Evolutionary conservation across 2,797 vertebrate genomes (phyloP).

Genomic region (Champsocephalus esox): DNA sequence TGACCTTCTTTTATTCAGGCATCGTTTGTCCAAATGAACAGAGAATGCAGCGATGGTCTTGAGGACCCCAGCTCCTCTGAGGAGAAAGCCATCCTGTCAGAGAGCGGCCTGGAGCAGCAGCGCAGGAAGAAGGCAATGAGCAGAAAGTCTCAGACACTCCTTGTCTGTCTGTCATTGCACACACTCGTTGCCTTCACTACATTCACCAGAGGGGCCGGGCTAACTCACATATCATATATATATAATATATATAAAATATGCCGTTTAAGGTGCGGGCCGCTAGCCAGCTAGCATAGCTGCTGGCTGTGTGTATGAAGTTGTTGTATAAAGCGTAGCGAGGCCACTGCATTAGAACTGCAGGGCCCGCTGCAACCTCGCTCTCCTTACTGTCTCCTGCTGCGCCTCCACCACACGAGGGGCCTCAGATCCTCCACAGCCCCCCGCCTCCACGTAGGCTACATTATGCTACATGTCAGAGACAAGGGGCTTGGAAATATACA

Average conservation of each 20-base stretch:
- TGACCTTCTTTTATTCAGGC: slow-evolving; percentile 3
- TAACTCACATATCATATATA: slow-evolving; percentile 92
- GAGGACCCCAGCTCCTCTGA: slow-evolving; percentile 24
- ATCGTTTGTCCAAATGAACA: slow-evolving; percentile 3
- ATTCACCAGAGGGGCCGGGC: slow-evolving; percentile 83
- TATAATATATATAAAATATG: slow-evolving; percentile 92
- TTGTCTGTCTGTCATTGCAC: slow-evolving; percentile 64
- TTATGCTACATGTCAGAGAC: slow-evolving; percentile 61
- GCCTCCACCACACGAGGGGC: slow-evolving; percentile 55
- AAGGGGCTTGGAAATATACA: slow-evolving; percentile 41
- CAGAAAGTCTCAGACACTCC: slow-evolving; percentile 64
- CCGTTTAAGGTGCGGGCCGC: slow-evolving; percentile 81
- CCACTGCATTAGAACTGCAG: slow-evolving; percentile 88
- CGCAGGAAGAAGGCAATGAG: slow-evolving; percentile 46
- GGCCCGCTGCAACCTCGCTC: slow-evolving; percentile 77
- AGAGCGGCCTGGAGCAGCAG: slow-evolving; percentile 15
- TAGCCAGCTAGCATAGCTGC: slow-evolving; percentile 80
- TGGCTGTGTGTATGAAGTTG: slow-evolving; percentile 55
- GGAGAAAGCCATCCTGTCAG: slow-evolving; percentile 7
- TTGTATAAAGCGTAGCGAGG: slow-evolving; percentile 66
- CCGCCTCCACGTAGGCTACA: slow-evolving; percentile 53
- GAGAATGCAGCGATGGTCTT: slow-evolving; percentile 10
- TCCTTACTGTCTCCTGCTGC: slow-evolving; percentile 82
- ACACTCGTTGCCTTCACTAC: slow-evolving; percentile 62
- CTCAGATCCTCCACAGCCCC: slow-evolving; percentile 37